phyloP scores from a whole-genome alignment of 2,113 vertebrate genomes.

The Hirundichthys speculiger region DNA sequence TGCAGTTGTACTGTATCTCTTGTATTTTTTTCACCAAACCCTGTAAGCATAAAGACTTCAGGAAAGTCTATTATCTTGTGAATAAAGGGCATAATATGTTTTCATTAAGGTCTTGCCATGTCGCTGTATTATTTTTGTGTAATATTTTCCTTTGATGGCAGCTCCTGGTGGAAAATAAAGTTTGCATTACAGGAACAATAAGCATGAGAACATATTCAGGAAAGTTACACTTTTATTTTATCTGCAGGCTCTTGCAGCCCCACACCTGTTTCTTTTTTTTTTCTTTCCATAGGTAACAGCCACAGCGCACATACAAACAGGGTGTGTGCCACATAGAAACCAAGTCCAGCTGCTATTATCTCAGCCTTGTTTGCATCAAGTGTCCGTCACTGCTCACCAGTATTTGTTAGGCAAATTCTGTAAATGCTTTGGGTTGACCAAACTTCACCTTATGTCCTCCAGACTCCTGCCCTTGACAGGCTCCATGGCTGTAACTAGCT shows the following conservation, averaged over 20 bases:
- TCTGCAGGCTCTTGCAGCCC: too few relatives aligned
- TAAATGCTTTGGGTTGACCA: slow-evolving; percentile 34
- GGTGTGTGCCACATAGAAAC: slow-evolving; percentile 21
- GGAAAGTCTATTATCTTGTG: too few relatives aligned
- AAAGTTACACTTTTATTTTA: neutral
- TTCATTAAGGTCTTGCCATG: too few relatives aligned
- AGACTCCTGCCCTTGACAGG: slow-evolving; percentile 1
- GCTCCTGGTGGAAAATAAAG: too few relatives aligned
- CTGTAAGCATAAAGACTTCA: too few relatives aligned
- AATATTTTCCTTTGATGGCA: too few relatives aligned
- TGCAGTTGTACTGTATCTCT: too few relatives aligned
- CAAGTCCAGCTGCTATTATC: slow-evolving; percentile 23
- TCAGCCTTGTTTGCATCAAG: slow-evolving; percentile 64
- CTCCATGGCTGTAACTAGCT: neutral
- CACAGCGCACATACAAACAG: neutral
- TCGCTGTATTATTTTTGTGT: too few relatives aligned
- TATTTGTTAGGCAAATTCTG: slow-evolving; percentile 74
- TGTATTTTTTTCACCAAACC: too few relatives aligned
- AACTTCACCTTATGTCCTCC: slow-evolving; percentile 31
- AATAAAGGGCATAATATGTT: too few relatives aligned
- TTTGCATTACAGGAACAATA: too few relatives aligned
- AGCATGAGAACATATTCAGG: too few relatives aligned
- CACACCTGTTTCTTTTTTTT: neutral
- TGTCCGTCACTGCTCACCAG: slow-evolving; percentile 38
- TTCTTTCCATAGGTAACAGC: slow-evolving; percentile 14